Conservation (phyloP, 2,113 vertebrate genomes). For the Gambusia affinis region DNA sequence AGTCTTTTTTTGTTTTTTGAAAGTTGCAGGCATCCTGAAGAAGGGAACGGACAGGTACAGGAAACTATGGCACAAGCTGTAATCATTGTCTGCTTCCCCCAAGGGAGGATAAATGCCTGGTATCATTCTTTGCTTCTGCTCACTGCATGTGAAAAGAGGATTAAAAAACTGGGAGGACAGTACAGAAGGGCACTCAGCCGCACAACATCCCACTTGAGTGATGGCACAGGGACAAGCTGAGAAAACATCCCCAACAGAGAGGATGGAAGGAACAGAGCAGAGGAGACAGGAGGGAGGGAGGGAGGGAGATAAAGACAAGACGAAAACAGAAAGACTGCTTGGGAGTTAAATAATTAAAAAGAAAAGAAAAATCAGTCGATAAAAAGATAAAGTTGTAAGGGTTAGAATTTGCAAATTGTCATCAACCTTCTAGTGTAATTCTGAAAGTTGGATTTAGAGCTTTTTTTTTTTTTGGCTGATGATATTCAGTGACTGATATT, state of each 20-base stretch:
- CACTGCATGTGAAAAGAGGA: conserved; percentile 52
- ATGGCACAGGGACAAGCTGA: conserved; percentile 66
- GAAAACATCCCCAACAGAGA: conserved; percentile 69
- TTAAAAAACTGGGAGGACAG: conserved; percentile 48
- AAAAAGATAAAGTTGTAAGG: not conserved
- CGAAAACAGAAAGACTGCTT: conserved; percentile 27
- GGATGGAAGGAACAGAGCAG: conserved; percentile 41
- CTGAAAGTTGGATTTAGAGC: too few species aligned
- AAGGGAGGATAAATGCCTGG: conserved; percentile 20
- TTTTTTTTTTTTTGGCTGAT: too few species aligned
- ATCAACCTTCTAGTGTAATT: too few species aligned
- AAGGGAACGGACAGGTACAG: not conserved
- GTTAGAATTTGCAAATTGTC: not conserved
- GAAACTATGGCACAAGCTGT: not conserved
- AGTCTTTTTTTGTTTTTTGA: too few species aligned
- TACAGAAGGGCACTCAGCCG: conserved; percentile 46
- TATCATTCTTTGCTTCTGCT: conserved; percentile 41
- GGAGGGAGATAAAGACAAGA: conserved; percentile 25
- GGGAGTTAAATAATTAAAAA: not conserved
- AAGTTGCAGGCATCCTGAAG: not conserved
- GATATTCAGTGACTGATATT: too few species aligned
- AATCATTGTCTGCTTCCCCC: not conserved
- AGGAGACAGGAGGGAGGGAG: not conserved
- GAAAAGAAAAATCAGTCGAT: not conserved
- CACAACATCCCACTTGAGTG: conserved; percentile 47